These are phyloP conservation scores for Dendrolimus punctatus DNA, from an alignment of 1,140 invertebrate genomes.

Conservation along the genomic window DNA sequence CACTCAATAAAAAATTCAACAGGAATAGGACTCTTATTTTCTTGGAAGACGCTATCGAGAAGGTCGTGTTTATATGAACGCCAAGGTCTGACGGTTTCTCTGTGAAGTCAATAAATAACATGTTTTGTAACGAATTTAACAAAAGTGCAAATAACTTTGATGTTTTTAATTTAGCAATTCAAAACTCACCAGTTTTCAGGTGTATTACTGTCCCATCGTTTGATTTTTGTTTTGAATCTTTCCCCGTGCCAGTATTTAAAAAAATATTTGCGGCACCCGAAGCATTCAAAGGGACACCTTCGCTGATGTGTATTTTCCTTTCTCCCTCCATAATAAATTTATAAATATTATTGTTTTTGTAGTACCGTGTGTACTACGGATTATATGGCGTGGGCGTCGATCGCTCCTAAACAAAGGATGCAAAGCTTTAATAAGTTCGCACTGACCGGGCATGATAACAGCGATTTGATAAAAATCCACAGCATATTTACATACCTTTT, in stretches of 20 bases:
- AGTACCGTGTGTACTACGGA: constrained; percentile 29
- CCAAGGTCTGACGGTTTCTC: constrained; percentile 59
- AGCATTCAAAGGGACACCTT: constrained; percentile 56
- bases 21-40: constrained; percentile 62
- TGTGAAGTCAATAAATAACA: constrained; percentile 29
- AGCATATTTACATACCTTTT: constrained; percentile 35
- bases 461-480: constrained; percentile 47
- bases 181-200: constrained; percentile 58
- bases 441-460: constrained; percentile 42
- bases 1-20: constrained; percentile 56
- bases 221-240: constrained; percentile 39
- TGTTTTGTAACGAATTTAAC: constrained; percentile 8
- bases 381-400: constrained; percentile 47
- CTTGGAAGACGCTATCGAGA: constrained; percentile 66
- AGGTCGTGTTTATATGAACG: constrained; percentile 60
- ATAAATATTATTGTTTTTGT: constrained; percentile 33
- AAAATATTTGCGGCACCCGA: constrained; percentile 59
- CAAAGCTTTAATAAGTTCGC: constrained; percentile 55
- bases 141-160: constrained; percentile 2
- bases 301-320: constrained; percentile 52
- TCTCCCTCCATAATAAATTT: constrained; percentile 41
- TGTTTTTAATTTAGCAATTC: constrained; percentile 9
- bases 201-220: constrained; percentile 57
- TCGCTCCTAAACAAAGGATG: constrained; percentile 62
- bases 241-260: constrained; percentile 54